A percentile compares a stretch with the other conserved stretches of the same genome.
phyloP scores from a whole-genome alignment of 2,888 invertebrate genomes.

The Phyto melanocephala region DNA sequence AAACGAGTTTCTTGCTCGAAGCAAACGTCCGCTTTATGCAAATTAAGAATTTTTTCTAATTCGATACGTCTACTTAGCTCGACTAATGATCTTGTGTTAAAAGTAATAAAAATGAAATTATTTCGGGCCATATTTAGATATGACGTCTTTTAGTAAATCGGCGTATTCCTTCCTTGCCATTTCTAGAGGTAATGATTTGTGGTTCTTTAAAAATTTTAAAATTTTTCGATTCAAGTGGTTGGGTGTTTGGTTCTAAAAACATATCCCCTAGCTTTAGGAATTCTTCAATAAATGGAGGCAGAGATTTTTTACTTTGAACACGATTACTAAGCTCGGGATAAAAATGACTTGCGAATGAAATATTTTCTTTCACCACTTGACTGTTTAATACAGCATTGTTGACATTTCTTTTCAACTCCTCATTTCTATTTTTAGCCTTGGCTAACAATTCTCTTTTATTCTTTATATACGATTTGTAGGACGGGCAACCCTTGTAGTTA shows the following conservation, averaged over 20 bases:
- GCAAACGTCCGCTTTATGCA: not conserved
- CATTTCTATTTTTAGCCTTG: not conserved
- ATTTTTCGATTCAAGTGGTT: too few species aligned
- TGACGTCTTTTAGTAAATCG: not conserved
- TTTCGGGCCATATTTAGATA: slow-evolving; percentile 15
- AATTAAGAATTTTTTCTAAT: not conserved
- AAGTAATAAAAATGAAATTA: not conserved
- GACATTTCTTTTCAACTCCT: not conserved
- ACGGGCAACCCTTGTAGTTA: not conserved
- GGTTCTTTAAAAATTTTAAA: not conserved
- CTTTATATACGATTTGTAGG: not conserved
- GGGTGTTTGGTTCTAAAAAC: not conserved
- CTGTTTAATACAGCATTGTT: not conserved
- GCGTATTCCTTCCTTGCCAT: not conserved
- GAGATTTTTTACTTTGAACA: not conserved
- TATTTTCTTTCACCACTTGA: not conserved
- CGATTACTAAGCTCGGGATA: not conserved
- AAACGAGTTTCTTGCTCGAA: slow-evolving; percentile 13
- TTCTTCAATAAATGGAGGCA: not conserved
- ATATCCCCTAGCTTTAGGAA: not conserved
- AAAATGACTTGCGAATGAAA: not conserved
- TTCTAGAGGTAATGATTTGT: not conserved
- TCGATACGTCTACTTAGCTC: not conserved
- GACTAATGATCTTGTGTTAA: not conserved
- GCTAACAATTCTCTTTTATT: not conserved